Percentiles rank a stretch among this genome's conserved stretches.
phyloP scores from a whole-genome alignment of 2,113 vertebrate species.

The Lagopus muta region DNA sequence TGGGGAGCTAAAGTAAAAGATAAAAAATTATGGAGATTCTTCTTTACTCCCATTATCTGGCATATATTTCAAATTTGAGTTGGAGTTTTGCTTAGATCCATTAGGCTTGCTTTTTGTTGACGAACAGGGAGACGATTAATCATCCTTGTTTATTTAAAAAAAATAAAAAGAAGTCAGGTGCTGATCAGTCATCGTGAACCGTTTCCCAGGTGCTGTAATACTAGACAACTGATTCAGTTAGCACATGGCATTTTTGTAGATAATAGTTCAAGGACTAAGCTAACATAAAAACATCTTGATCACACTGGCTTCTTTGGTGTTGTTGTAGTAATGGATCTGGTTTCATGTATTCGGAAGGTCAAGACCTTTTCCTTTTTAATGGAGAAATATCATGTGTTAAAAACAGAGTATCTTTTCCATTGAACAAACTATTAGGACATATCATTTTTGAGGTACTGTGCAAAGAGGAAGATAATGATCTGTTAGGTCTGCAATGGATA shows the following conservation, averaged over 20 bases:
- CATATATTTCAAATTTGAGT: background rate
- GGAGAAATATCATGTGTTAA: conserved; percentile 30
- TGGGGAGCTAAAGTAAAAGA: background rate
- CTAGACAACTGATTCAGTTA: conserved; percentile 3
- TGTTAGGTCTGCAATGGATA: background rate
- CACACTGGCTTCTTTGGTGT: background rate
- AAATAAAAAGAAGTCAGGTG: background rate
- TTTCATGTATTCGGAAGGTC: conserved; percentile 16
- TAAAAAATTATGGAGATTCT: background rate
- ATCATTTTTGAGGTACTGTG: background rate
- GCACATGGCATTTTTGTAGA: background rate
- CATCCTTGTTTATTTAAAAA: background rate
- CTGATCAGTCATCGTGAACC: background rate
- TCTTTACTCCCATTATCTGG: background rate
- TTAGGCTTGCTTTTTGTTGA: background rate
- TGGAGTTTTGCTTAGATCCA: background rate
- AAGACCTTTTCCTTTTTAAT: conserved; percentile 26
- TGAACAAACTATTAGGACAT: background rate
- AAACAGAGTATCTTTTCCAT: background rate
- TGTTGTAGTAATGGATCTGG: background rate
- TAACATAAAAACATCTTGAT: background rate
- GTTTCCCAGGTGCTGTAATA: background rate
- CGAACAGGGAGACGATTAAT: background rate
- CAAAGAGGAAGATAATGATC: background rate
- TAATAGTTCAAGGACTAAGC: background rate